Evolutionary conservation across 2,888 invertebrate species (phyloP), one percentile per base, ranked within the genome.

Genomic region (Cataglyphis altisquamis): DNA sequence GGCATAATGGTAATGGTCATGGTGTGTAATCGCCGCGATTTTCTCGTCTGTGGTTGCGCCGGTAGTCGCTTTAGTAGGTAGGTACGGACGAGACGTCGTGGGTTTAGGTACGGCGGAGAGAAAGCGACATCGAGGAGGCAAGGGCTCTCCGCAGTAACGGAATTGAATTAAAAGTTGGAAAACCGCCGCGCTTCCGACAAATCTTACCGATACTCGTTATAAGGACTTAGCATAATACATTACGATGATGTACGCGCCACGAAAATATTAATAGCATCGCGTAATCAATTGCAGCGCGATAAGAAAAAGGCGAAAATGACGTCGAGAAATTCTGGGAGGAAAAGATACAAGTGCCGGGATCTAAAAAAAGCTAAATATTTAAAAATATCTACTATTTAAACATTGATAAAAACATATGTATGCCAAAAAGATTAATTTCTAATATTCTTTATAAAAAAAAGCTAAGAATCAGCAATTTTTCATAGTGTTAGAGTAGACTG

Each of bases 141-240:
- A 25, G 18, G 48, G 29, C 48, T 48, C 66, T n/a, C 45, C 85
- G 85, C 84, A 85, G 84, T 87, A 86, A 89, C 90, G 86, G 85
- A 90, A 90, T 90, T 68, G 90, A 90, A 90, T 90, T 90, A 90
- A 90, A 90, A 90, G 87, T 90, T 90, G 84, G 8, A 48, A n/a
- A 48, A n/a, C 84, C 86, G 48, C 18, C 21, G 64, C 82, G 41
- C 41, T 41, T 67, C 72, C 77, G 21, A 77, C 83, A 83, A 75
- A 86, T 81, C 83, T 86, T 88, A 85, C 86, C 84, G 82, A 81
- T 57, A 70, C 86, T 73, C 80, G 63, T 87, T 87, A 84, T 78
- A 85, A 89, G 85, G 75, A 83, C 87, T 90, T 87, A 83, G 82
- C 88, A 75, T 88, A 82, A 90, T 73, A 86, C 80, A 83, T 74